Base-by-base conservation (phyloP, 2,888 invertebrate species). In the Lithodes maja region DNA sequence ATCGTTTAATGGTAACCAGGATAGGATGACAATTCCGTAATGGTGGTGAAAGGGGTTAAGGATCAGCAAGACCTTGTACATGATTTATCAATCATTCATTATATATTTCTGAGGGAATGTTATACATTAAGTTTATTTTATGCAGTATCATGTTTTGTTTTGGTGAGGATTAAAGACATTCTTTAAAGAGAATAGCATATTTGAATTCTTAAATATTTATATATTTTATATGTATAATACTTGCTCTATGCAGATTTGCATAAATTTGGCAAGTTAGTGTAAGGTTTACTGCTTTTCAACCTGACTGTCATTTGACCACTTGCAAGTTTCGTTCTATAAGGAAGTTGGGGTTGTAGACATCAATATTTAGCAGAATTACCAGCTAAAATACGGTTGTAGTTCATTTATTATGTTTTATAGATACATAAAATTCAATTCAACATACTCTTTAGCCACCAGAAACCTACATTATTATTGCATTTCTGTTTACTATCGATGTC, bases 201-300 rank as follows among this genome's bases (percentile, higher is more conserved):
- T 53, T 80, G 33, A 61, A 61, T 61, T 61, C 12, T 75, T 33
- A 78, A 52, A 52, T 12, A 15, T 52, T 7, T 52, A 52, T 17
- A 52, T 2, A 55, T 52, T 80, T 12, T 61, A 61, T 0, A 61
- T 61, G 61, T 61, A 61, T 61, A 61, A 12, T 61, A 61, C 61
- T 61, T 61, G 61, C 61, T 61, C 12, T 61, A 61, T 61, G 12
- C 80, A 80, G 55, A 54, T 80, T 55, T 33, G 55, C 80, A 3
- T 55, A 80, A 33, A 78, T 12, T 9, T 2, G n/a, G 17, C 55
- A 5, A 54, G 80, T 80, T 80, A 55, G 55, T 71, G 53, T 52
- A 50, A 83, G 71, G 71, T 50, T 83, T 83, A 52, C 69, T 71
- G 71, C 80, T 80, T 54, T 80, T 49, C 52, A 15, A n/a, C 71